A percentile compares a stretch with the other conserved stretches of the same genome.
Conservation (phyloP, 2,797 vertebrate species). For the Cuculus canorus region DNA sequence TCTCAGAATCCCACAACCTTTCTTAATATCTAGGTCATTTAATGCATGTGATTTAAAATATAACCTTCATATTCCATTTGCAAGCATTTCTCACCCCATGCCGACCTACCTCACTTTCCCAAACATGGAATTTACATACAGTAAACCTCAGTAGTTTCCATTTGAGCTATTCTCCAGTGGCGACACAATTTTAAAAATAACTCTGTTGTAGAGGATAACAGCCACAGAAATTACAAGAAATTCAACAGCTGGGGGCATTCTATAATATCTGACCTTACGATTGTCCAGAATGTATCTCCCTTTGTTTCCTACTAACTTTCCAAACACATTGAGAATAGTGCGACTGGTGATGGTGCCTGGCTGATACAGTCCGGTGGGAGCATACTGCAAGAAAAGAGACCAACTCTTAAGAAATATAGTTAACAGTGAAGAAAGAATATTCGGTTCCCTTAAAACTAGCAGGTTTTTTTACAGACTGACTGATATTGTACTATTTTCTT, state of each 20-base stretch:
- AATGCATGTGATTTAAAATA: not conserved
- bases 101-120: not conserved
- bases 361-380: slow-evolving; percentile 71
- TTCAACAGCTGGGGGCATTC: not conserved
- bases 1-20: not conserved
- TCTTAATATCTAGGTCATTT: slow-evolving; percentile 7
- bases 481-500: not conserved
- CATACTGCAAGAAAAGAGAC: slow-evolving; percentile 71
- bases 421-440: not conserved
- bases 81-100: not conserved
- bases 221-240: not conserved
- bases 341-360: slow-evolving; percentile 83
- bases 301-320: slow-evolving; percentile 68
- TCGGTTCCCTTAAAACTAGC: not conserved
- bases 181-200: not conserved
- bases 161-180: not conserved
- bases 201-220: not conserved
- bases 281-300: slow-evolving; percentile 84
- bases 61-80: not conserved
- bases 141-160: not conserved
- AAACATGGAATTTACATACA: not conserved
- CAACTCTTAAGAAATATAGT: not conserved
- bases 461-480: not conserved
- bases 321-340: slow-evolving; percentile 86
- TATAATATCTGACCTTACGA: slow-evolving; percentile 79